A percentile compares a stretch with the other conserved stretches of the same genome.
Conservation (phyloP, 2,797 vertebrate species). For the Sebastes elongatus region DNA sequence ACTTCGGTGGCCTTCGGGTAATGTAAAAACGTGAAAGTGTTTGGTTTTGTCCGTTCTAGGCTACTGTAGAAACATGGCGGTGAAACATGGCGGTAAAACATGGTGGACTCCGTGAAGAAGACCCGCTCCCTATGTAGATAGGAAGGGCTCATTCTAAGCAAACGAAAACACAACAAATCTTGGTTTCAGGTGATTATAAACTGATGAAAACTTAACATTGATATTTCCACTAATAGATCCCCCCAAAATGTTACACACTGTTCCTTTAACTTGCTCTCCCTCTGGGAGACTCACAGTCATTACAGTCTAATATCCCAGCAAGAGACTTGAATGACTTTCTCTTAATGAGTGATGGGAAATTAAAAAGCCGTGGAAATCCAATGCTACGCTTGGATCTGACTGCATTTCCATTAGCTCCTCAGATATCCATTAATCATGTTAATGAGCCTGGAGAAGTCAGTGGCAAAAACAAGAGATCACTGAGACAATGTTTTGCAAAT, state of each 20-base stretch:
- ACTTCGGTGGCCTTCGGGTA: accelerated
- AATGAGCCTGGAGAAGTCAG: slow-evolving; percentile 51
- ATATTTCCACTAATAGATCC: no score
- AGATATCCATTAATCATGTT: slow-evolving; percentile 60
- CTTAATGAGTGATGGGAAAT: slow-evolving; percentile 49
- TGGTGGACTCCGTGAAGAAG: no score
- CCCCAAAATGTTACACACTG: no score
- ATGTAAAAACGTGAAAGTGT: no score
- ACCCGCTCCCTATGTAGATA: no score
- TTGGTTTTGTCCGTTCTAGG: no score
- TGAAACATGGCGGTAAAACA: no score
- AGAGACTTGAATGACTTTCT: slow-evolving; percentile 25
- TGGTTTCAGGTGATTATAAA: no score
- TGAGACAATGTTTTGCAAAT: slow-evolving; percentile 46
- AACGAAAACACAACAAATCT: no score
- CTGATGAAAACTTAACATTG: no score
- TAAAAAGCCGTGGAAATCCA: slow-evolving; percentile 47
- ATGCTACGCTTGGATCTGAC: slow-evolving; percentile 53
- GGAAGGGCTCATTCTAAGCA: no score
- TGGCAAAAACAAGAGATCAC: slow-evolving; percentile 45
- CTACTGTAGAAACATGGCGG: no score
- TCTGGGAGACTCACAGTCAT: slow-evolving; percentile 19
- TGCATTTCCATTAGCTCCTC: slow-evolving; percentile 49
- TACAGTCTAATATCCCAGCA: slow-evolving; percentile 28
- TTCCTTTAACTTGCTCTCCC: slow-evolving; percentile 11